phyloP scores from a whole-genome alignment of 1,140 invertebrate species.

The Drosophila serrata region DNA sequence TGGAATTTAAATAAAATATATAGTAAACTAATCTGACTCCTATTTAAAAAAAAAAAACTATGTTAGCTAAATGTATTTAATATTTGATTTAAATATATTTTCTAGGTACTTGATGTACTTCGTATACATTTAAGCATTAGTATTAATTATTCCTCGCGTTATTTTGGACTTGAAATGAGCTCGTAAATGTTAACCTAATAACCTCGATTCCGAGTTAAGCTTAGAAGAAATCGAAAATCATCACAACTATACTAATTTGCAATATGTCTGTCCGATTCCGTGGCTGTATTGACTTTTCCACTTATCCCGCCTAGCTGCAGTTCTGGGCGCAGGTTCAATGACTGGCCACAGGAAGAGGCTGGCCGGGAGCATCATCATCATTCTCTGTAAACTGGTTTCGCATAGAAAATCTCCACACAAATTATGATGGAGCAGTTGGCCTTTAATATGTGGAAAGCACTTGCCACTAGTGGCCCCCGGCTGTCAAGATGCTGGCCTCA shows the following conservation, averaged over 20 bases:
- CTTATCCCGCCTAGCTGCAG: conserved; percentile 38
- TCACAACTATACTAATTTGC: conserved; percentile 65
- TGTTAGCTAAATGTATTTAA: too few relatives aligned
- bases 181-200: conserved; percentile 57
- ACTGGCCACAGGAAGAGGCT: conserved; percentile 68
- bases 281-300: conserved; percentile 47
- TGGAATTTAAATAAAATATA: background rate
- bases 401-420: conserved; percentile 43
- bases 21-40: too few relatives aligned
- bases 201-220: conserved; percentile 43
- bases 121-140: background rate
- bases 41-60: too few relatives aligned
- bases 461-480: conserved; percentile 44
- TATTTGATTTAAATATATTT: too few relatives aligned
- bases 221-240: conserved; percentile 54
- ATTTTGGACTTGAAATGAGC: conserved; percentile 2
- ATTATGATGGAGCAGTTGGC: conserved; percentile 43
- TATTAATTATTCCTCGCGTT: background rate
- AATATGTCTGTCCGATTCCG: background rate
- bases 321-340: conserved; percentile 64
- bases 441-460: conserved; percentile 53
- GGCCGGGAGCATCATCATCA: background rate
- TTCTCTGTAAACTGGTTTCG: conserved; percentile 59
- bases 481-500: conserved; percentile 52
- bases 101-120: background rate